A percentile compares a stretch with the other conserved stretches of the same genome.
These are phyloP conservation scores for Galaxias olidus DNA, from an alignment of 2,797 vertebrate genomes.

Conservation along the genomic window DNA sequence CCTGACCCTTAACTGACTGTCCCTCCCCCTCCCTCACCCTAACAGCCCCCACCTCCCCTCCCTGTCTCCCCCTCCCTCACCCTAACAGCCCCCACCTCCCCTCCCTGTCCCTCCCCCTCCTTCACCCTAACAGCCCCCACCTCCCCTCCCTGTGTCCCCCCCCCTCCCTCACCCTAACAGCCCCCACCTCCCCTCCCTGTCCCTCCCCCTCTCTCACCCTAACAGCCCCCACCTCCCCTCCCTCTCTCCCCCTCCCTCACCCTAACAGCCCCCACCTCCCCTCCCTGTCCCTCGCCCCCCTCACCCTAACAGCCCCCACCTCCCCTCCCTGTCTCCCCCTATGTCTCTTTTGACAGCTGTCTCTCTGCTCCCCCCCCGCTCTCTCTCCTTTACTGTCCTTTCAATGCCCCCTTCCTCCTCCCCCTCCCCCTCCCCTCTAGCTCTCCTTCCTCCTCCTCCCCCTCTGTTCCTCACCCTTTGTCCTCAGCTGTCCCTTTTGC, in stretches of 20 bases:
- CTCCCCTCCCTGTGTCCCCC: no score
- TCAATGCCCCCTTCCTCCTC: constrained; percentile 3
- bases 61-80: no score
- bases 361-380: constrained; percentile 38
- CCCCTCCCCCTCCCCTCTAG: constrained; percentile 34
- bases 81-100: no score
- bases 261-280: no score
- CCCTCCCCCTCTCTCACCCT: constrained; percentile 25
- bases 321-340: no score
- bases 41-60: constrained; percentile 35
- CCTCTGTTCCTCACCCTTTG: constrained; percentile 21
- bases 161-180: constrained; percentile 35
- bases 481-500: constrained; percentile 34
- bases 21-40: constrained; percentile 28
- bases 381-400: constrained; percentile 1
- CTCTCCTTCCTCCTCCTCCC: constrained; percentile 45
- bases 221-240: constrained; percentile 44
- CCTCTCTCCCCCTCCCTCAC: constrained; percentile 40
- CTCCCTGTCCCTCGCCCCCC: no score
- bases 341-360: no score
- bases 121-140: constrained; percentile 34
- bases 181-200: constrained; percentile 36
- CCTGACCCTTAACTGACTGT: no score
- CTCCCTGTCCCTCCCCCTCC: no score
- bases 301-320: no score